Evolutionary conservation across 2,113 vertebrate genomes (phyloP), one percentile per base, ranked within the genome.

Genomic region (Prochilodus magdalenae): DNA sequence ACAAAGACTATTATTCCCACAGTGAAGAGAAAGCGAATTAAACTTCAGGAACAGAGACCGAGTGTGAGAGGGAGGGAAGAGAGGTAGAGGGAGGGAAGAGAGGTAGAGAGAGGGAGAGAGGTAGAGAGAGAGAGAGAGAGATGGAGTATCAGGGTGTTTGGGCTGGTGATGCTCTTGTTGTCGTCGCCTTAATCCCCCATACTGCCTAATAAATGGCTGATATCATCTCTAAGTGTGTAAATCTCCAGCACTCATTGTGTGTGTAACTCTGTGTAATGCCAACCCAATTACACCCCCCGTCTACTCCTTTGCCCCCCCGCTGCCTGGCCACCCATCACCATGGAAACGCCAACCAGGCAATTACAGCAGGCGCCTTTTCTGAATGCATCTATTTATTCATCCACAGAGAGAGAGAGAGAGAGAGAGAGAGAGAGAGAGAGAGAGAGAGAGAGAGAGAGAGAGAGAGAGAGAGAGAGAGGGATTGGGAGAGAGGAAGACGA

Each of bases 301-400:
- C 18, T 22, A 0, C 53, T 22, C 20, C 20, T 22, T 55, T n/a
- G 2, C n/a, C 57, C 57, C n/a, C 22, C 24, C 57, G 10, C 24
- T 13, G 57, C 55, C 69, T 29, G 24, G 55, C 22, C 57, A 13
- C 53, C 78, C 27, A 18, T 80, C 57, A 40, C 69, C 69, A 80
- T 80, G 78, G 72, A 67, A 33, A 80, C 69, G 24, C 26, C 18
- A 27, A 72, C 55, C 55, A 80, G 78, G 40, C 67, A 62, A 60
- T 62, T 63, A 73, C 69, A 73, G 26, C 36, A 5, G 60, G 26
- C 55, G 51, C 16, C 51, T 79, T 79, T 70, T 70, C 40, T 79
- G 62, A 70, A 70, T 57, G 77, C 57, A 70, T 24, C 57, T 60
- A 70, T 79, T 33, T 70, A 70, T 70, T 79, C 51, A 26, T 26